phyloP scores from a whole-genome alignment of 2,113 vertebrate species.

The Lichenostomus cassidix region DNA sequence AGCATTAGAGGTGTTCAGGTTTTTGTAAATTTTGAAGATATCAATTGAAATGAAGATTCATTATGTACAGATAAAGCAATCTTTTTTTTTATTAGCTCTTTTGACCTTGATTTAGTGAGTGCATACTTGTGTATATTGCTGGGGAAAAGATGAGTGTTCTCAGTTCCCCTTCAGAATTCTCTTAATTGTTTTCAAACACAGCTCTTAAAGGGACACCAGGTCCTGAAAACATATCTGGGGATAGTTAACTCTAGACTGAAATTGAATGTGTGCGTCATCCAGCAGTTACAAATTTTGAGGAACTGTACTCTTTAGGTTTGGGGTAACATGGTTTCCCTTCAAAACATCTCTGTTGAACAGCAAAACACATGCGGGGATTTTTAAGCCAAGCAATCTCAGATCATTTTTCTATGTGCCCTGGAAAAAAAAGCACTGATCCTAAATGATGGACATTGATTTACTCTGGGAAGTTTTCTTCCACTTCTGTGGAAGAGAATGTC shows the following conservation, averaged over 20 bases:
- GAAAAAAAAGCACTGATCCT: not conserved
- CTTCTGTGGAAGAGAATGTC: not conserved
- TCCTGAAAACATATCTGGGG: not conserved
- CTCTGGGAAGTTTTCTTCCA: not conserved
- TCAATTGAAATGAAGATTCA: not conserved
- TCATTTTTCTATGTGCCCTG: not conserved
- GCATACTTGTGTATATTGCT: not conserved
- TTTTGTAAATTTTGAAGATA: not conserved
- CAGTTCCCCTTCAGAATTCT: not conserved
- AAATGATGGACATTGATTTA: not conserved
- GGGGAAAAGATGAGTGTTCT: not conserved
- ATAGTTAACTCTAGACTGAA: not conserved
- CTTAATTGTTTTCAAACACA: not conserved
- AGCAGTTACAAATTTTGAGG: not conserved
- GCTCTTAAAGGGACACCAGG: not conserved
- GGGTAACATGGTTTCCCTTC: not conserved
- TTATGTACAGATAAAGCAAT: not conserved
- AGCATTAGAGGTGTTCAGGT: not conserved
- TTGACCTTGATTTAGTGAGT: not conserved
- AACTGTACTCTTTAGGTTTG: not conserved
- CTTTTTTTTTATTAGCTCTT: not conserved
- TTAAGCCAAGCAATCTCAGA: not conserved
- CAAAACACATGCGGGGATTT: not conserved
- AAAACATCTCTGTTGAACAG: not conserved
- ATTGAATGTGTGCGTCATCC: not conserved